A percentile compares a stretch with the other conserved stretches of the same genome.
phyloP scores from a whole-genome alignment of 53 echinoderm and acorn worm species.

The Echinometra lucunter region DNA sequence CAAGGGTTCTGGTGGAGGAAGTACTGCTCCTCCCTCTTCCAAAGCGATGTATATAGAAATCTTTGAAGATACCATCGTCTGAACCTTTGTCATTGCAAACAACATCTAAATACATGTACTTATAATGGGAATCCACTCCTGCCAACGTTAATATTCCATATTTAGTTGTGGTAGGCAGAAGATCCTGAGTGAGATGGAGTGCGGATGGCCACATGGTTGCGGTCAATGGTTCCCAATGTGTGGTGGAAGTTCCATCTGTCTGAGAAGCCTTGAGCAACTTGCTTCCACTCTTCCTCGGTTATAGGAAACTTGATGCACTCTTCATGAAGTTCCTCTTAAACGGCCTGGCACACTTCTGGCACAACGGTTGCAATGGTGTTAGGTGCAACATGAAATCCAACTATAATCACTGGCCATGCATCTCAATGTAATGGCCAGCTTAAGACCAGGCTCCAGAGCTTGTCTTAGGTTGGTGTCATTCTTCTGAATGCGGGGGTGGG shows the following conservation, averaged over 20 bases:
- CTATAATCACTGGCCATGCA: conserved; percentile 46
- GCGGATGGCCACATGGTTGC: conserved; percentile 15
- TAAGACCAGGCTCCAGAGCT: conserved; percentile 48
- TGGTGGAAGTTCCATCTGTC: conserved; percentile 55
- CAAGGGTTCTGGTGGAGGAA: too few relatives aligned
- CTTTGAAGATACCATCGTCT: conserved; percentile 66
- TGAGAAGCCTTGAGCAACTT: conserved; percentile 35
- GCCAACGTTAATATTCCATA: conserved; percentile 58
- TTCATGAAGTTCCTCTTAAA: background rate
- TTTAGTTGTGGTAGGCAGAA: background rate
- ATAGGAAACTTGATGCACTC: conserved; percentile 27
- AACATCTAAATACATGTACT: too few relatives aligned
- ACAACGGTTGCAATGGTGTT: conserved; percentile 50
- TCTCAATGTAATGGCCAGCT: conserved; percentile 61
- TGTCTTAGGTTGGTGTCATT: conserved; percentile 47
- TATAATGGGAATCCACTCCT: too few relatives aligned
- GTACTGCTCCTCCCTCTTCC: too few relatives aligned
- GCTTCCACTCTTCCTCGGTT: conserved; percentile 63
- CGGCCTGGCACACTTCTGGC: conserved; percentile 53
- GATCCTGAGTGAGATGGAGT: conserved; percentile 24
- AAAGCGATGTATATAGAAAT: too few relatives aligned
- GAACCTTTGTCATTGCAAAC: conserved; percentile 40
- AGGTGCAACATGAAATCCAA: conserved; percentile 49
- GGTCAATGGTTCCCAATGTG: conserved; percentile 5
- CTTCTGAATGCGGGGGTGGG: conserved; percentile 61